Base-by-base conservation (phyloP, 35 echinoderm and acorn worm species). In the Lytechinus variegatus region DNA sequence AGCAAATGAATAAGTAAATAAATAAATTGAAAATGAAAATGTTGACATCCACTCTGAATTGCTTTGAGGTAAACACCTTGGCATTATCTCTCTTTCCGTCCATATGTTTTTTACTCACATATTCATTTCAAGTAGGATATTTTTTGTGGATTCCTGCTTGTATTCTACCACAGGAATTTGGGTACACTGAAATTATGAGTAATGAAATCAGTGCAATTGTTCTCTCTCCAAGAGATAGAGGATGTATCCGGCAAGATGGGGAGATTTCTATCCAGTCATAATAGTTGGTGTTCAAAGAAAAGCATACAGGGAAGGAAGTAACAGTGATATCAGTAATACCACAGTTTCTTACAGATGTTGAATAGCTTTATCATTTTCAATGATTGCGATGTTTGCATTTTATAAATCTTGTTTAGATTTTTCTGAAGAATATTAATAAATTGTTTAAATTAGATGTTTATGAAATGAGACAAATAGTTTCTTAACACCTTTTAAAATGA, bases 311-410 rank as follows among this genome's bases (percentile, higher is more conserved):
- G 66, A 79, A 79, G 66, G 66, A 79, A 79, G 66, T 79, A 24
- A 79, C 66, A 79, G 66, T 79, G 66, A 79, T 79, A 79, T 79
- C 66, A 79, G n/a, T n/a, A 44, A 79, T 79, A 79, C 66, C 66
- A 79, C 66, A 79, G 19, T 24, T 79, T 16, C 66, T 79, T 79
- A 79, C 66, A 79, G 12, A 79, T 79, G 66, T 79, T 79, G 66
- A 24, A 79, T 79, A 44, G 33, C 33, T 44, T 44, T 44, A 44
- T 44, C 33, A 44, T 44, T 44, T 44, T 44, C 33, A 44, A 44
- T 44, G 33, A 44, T 44, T 44, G 33, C 33, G 33, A 44, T 44
- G 33, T 44, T 44, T 44, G 33, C 33, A 44, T 44, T 44, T 44
- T 44, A 44, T 44, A 44, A 44, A 44, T 44, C 33, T 1, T 44